A percentile compares a stretch with the other conserved stretches of the same genome.
These are phyloP conservation scores for Gadus macrocephalus DNA, from an alignment of 2,113 vertebrate species.

Conservation along the genomic window DNA sequence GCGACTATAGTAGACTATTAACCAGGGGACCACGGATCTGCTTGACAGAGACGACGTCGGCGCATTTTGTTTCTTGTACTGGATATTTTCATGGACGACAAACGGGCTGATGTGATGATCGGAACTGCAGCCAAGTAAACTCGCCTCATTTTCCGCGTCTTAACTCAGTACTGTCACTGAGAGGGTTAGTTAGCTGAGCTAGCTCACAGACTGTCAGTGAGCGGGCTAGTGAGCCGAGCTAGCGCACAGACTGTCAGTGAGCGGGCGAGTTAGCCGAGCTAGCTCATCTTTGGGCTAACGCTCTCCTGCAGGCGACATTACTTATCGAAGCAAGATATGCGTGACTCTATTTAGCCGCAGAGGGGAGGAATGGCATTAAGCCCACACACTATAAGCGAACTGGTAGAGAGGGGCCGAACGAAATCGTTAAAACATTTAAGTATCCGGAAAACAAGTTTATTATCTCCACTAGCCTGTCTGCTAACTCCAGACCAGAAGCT, in stretches of 20 bases:
- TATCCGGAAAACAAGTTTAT: conserved; percentile 57
- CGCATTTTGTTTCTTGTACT: not conserved
- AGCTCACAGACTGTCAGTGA: conserved; percentile 58
- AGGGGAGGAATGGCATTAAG: conserved; percentile 48
- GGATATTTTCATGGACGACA: conserved; percentile 20
- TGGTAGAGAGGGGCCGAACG: conserved; percentile 35
- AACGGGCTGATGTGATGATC: conserved; percentile 46
- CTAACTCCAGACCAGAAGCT: conserved; percentile 24
- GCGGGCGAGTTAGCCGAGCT: conserved; percentile 50
- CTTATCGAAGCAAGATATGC: conserved; percentile 20
- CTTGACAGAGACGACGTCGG: conserved; percentile 19
- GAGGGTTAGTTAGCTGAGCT: too few species aligned
- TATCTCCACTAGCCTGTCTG: conserved; percentile 56
- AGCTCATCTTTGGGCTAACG: not conserved
- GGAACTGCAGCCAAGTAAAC: conserved; percentile 56
- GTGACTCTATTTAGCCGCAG: conserved; percentile 19
- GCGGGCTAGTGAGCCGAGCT: conserved; percentile 50
- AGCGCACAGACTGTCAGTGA: conserved; percentile 59
- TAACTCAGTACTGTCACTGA: not conserved
- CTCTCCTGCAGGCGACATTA: conserved; percentile 19
- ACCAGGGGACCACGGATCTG: not conserved
- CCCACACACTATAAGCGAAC: conserved; percentile 37
- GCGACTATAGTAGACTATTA: conserved; percentile 24
- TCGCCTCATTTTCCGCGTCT: conserved; percentile 63
- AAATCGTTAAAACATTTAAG: conserved; percentile 20